Percentiles rank a stretch among this genome's conserved stretches.
Evolutionary conservation across 2,113 vertebrate genomes (phyloP).

Genomic region (Lamprotornis superbus): DNA sequence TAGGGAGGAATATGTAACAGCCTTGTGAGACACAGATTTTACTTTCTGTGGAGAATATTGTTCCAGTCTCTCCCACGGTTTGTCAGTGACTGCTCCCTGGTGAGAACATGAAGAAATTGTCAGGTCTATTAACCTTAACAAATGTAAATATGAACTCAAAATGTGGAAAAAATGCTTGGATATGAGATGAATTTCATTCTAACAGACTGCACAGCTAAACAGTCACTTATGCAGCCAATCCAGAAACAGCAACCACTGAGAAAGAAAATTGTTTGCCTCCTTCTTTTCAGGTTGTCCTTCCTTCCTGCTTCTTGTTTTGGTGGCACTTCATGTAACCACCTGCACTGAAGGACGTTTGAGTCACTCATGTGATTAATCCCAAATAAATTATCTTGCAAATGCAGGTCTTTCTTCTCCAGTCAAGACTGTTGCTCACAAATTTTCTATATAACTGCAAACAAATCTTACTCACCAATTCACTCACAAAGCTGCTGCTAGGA

Average conservation of each 20-base stretch:
- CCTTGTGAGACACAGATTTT: neutral
- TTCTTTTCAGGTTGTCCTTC: neutral
- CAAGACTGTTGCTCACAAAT: neutral
- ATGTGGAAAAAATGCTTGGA: slow-evolving; percentile 28
- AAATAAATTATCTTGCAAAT: neutral
- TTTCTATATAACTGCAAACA: neutral
- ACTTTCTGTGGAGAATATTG: slow-evolving; percentile 6
- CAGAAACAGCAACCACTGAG: neutral
- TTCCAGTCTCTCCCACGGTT: neutral
- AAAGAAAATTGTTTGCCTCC: neutral
- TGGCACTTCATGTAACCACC: neutral
- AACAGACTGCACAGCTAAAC: slow-evolving; percentile 54
- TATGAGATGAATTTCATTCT: slow-evolving; percentile 56
- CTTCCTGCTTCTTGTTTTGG: neutral
- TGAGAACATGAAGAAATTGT: slow-evolving; percentile 69
- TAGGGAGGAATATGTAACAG: neutral
- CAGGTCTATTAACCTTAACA: slow-evolving; percentile 71
- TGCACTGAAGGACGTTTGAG: neutral
- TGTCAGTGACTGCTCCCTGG: slow-evolving; percentile 45
- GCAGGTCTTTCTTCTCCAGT: neutral
- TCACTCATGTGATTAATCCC: neutral
- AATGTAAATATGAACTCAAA: slow-evolving; percentile 66
- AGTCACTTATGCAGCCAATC: neutral
- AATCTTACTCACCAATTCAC: neutral
- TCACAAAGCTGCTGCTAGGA: neutral